phyloP scores from a whole-genome alignment of 2,888 invertebrate species.

The Neoitamus cyanurus region DNA sequence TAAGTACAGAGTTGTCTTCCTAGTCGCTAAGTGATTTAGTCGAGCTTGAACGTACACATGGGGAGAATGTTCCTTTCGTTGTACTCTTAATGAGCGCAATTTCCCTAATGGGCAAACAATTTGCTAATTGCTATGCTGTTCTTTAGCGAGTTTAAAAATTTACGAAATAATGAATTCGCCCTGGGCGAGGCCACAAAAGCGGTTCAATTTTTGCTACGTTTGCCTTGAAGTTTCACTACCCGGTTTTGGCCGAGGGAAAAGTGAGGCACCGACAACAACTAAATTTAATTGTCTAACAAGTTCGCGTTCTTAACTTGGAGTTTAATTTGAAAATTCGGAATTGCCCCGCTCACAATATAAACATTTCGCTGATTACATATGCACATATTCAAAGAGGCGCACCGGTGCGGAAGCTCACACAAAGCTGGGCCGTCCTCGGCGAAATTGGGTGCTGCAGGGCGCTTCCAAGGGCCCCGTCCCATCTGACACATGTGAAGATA shows the following conservation, averaged over 20 bases:
- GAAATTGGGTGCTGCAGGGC: background rate
- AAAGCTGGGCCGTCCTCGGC: background rate
- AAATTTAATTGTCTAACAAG: constrained; percentile 5
- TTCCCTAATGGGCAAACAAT: background rate
- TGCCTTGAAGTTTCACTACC: background rate
- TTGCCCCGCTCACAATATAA: background rate
- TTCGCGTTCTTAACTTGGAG: background rate
- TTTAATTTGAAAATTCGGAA: constrained; percentile 22
- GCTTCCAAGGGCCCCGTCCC: background rate
- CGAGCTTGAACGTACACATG: background rate
- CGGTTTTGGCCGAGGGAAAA: background rate
- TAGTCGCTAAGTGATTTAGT: background rate
- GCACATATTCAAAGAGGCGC: constrained; percentile 23
- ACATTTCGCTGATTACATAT: constrained; percentile 33
- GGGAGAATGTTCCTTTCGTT: background rate
- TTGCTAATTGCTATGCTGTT: background rate
- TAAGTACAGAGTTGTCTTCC: background rate
- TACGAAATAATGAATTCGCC: background rate
- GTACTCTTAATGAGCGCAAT: background rate
- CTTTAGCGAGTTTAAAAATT: background rate
- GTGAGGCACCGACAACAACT: background rate
- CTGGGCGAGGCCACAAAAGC: background rate
- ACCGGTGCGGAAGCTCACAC: background rate
- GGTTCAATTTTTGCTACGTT: background rate
- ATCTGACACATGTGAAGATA: background rate